phyloP scores from a whole-genome alignment of 2,888 invertebrate genomes.

The Trypoxylon attenuatum region DNA sequence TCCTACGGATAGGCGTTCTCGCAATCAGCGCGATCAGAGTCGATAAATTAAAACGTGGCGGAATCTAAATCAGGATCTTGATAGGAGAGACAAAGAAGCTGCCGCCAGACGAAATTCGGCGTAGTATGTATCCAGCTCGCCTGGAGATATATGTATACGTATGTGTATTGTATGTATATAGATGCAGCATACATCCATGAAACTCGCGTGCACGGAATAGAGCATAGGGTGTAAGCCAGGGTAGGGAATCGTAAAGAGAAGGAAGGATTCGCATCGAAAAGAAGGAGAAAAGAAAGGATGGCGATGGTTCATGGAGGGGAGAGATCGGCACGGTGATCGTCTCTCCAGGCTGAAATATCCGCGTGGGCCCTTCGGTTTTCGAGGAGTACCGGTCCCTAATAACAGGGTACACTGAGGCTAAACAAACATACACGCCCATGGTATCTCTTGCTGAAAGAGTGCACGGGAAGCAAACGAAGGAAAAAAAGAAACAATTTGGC shows the following conservation, averaged over 20 bases:
- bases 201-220: constrained; percentile 23
- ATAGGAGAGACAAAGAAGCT: constrained; percentile 18
- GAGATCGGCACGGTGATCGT: constrained; percentile 43
- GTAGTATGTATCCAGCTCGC: constrained; percentile 19
- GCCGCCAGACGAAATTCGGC: constrained; percentile 36
- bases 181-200: too few relatives aligned
- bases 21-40: constrained; percentile 28
- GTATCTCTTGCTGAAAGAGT: constrained; percentile 66
- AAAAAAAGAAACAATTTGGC: constrained; percentile 46
- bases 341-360: constrained; percentile 47
- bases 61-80: constrained; percentile 51
- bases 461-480: constrained; percentile 41
- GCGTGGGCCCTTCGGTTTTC: constrained; percentile 57
- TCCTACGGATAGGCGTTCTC: neutral
- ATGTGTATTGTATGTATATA: too few relatives aligned
- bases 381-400: constrained; percentile 65
- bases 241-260: neutral
- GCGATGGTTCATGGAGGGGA: constrained; percentile 12
- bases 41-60: constrained; percentile 50
- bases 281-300: constrained; percentile 18
- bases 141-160: too few relatives aligned
- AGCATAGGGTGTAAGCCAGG: neutral
- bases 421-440: constrained; percentile 75
- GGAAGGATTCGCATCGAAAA: constrained; percentile 10
- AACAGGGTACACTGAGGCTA: constrained; percentile 72